These are phyloP conservation scores for Poecilia gillii DNA, from an alignment of 2,797 vertebrate genomes.

Conservation along the genomic window DNA sequence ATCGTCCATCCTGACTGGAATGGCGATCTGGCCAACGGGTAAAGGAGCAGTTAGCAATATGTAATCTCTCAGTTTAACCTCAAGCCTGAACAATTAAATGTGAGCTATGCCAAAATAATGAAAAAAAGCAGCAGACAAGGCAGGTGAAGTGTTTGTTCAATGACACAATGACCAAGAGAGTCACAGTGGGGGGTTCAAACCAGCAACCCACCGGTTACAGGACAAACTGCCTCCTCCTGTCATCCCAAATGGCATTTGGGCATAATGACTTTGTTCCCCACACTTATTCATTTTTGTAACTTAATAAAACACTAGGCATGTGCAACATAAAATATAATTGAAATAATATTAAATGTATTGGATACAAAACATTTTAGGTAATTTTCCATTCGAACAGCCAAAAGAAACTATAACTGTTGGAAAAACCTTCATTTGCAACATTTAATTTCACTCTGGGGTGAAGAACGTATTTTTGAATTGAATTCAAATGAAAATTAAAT, in stretches of 20 bases:
- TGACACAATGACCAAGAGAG: too few species aligned
- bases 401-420: neutral
- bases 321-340: neutral
- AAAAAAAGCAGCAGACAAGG: too few species aligned
- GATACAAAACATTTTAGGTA: neutral
- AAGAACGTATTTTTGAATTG: neutral
- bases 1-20: slow-evolving; percentile 70
- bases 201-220: too few species aligned
- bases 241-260: too few species aligned
- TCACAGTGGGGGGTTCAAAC: too few species aligned
- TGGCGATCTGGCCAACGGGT: slow-evolving; percentile 67
- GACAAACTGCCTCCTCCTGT: neutral
- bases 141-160: too few species aligned
- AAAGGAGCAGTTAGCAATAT: slow-evolving; percentile 4
- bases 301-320: neutral
- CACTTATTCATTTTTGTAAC: neutral
- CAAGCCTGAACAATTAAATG: neutral
- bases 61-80: neutral
- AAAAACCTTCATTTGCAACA: neutral
- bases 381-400: neutral
- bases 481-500: neutral
- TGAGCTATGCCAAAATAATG: neutral
- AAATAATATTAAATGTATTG: neutral
- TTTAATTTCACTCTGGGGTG: neutral
- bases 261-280: neutral